Conservation (phyloP, 1,140 invertebrate genomes). For the Drosophila hydei region DNA sequence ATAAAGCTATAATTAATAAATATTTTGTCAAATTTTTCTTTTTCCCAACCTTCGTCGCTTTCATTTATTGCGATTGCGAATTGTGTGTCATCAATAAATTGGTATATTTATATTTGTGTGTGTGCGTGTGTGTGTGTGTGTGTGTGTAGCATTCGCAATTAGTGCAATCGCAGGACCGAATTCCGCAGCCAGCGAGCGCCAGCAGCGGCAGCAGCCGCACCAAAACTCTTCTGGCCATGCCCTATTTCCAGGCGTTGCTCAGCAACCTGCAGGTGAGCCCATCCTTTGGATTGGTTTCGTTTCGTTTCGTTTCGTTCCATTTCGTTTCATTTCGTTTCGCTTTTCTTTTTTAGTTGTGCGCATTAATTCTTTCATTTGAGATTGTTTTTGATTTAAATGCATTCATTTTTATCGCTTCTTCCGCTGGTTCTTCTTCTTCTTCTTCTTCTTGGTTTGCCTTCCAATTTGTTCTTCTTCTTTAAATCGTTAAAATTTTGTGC, state of each 20-base stretch:
- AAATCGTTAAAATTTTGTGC: slow-evolving; percentile 27
- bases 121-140: slow-evolving; percentile 16
- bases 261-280: slow-evolving; percentile 89
- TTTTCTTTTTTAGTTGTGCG: slow-evolving; percentile 34
- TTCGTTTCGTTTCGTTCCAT: slow-evolving; percentile 18
- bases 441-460: slow-evolving; percentile 17
- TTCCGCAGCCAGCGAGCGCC: slow-evolving; percentile 82
- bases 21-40: slow-evolving; percentile 32
- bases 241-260: slow-evolving; percentile 88
- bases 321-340: slow-evolving; percentile 33
- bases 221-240: slow-evolving; percentile 85
- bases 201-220: slow-evolving; percentile 86
- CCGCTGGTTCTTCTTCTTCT: not conserved
- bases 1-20: slow-evolving; percentile 23
- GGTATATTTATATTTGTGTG: slow-evolving; percentile 7
- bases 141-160: slow-evolving; percentile 68
- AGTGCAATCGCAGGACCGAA: slow-evolving; percentile 69
- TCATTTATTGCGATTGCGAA: slow-evolving; percentile 3
- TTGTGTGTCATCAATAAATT: slow-evolving; percentile 11
- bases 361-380: slow-evolving; percentile 37
- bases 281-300: slow-evolving; percentile 27
- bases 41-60: not conserved
- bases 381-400: slow-evolving; percentile 57
- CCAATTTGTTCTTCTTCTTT: slow-evolving; percentile 19
- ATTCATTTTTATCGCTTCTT: slow-evolving; percentile 34